phyloP scores from a whole-genome alignment of 2,888 invertebrate genomes.

The Diplazon laetatorius region DNA sequence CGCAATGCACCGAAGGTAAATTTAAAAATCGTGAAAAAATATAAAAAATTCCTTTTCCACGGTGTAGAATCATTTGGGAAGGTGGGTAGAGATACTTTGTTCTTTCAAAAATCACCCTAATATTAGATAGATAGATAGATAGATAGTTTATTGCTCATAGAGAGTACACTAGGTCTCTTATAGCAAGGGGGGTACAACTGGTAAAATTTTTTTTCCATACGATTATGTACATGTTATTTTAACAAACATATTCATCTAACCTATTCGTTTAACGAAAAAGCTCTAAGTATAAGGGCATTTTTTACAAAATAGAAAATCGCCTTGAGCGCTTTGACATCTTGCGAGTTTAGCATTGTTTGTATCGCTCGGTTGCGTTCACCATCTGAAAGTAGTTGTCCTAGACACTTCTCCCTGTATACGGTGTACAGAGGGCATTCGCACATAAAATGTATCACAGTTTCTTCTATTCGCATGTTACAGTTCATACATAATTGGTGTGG shows the following conservation, averaged over 20 bases:
- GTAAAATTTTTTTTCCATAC: neutral
- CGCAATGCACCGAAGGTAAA: no score
- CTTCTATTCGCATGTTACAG: constrained; percentile 27
- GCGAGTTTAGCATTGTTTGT: neutral
- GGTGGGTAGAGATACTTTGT: no score
- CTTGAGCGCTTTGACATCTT: constrained; percentile 3
- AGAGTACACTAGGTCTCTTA: constrained; percentile 3
- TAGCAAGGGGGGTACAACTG: constrained; percentile 12
- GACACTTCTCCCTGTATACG: neutral
- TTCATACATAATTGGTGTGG: constrained; percentile 31
- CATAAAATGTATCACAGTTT: constrained; percentile 31
- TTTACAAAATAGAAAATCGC: neutral
- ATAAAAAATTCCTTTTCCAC: no score
- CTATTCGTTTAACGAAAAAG: constrained; percentile 8
- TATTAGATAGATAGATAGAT: constrained; percentile 5
- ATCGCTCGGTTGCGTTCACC: neutral
- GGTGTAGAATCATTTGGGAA: no score
- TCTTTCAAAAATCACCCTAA: no score
- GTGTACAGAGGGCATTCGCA: constrained; percentile 28
- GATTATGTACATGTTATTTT: neutral
- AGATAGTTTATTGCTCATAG: constrained; percentile 20
- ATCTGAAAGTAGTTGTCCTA: neutral
- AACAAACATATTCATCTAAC: neutral
- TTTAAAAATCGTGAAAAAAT: no score
- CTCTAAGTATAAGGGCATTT: neutral